These are phyloP conservation scores for Otus sunia DNA, from an alignment of 2,113 vertebrate species.

Conservation along the genomic window DNA sequence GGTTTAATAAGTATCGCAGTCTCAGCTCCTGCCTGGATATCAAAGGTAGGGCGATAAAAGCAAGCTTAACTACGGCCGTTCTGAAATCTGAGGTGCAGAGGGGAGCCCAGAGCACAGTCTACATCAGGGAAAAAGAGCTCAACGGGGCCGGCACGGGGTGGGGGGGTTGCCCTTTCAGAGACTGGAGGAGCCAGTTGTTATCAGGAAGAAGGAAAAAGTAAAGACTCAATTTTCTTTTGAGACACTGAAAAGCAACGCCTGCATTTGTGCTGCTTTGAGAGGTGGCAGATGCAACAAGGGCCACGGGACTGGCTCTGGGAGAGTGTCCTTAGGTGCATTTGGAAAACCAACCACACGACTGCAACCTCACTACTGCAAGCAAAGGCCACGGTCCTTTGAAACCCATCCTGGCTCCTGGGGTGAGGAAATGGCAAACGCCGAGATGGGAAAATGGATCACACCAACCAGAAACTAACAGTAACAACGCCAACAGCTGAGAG, in stretches of 20 bases:
- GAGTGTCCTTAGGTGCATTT: fast-evolving
- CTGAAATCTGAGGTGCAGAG: neutral
- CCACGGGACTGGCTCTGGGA: fast-evolving
- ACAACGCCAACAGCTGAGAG: neutral
- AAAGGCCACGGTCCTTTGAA: neutral
- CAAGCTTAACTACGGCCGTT: neutral
- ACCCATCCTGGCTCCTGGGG: neutral
- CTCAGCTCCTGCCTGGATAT: neutral
- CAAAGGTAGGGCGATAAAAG: neutral
- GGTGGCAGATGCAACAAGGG: fast-evolving
- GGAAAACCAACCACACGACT: neutral
- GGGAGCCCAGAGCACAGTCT: neutral
- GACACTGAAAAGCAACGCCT: neutral
- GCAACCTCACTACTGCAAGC: neutral
- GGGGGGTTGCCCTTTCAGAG: neutral
- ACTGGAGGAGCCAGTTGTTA: neutral
- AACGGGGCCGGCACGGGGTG: fast-evolving
- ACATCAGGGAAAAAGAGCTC: neutral
- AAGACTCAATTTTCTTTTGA: neutral
- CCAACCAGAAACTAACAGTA: neutral
- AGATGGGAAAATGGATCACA: neutral
- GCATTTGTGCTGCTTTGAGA: neutral
- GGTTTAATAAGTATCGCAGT: neutral
- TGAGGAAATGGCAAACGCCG: fast-evolving
- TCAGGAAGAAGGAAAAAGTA: neutral